phyloP scores from a whole-genome alignment of 2,888 invertebrate genomes.

The Drosophila anomalata region DNA sequence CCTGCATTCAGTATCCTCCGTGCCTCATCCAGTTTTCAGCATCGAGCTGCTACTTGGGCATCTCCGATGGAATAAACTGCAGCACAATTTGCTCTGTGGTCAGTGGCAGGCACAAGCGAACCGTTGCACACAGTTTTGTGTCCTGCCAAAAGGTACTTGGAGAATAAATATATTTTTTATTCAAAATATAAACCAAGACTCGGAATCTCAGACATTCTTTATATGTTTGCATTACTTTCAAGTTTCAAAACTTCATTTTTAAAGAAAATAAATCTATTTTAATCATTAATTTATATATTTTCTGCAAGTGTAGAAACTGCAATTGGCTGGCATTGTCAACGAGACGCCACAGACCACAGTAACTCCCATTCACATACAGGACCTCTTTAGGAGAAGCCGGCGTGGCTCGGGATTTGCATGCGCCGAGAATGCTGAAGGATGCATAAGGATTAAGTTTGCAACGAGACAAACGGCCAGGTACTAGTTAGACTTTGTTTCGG shows the following conservation, averaged over 20 bases:
- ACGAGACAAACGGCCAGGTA: conserved; percentile 13
- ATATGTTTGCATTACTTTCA: background rate
- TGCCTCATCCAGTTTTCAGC: background rate
- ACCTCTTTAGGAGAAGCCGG: conserved; percentile 3
- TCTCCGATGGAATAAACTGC: conserved; percentile 54
- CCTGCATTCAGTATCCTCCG: conserved; percentile 10
- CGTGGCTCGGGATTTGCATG: conserved; percentile 42
- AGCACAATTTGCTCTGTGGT: conserved; percentile 58
- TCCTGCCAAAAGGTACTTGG: background rate
- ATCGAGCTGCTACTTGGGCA: conserved; percentile 36
- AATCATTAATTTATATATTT: background rate
- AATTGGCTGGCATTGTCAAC: conserved; percentile 67
- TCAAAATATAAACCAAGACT: background rate
- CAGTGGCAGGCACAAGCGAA: conserved; percentile 36
- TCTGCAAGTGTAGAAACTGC: conserved; percentile 32
- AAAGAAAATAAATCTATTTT: background rate
- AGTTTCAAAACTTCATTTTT: background rate
- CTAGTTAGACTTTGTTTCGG: conserved; percentile 4
- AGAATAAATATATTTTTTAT: background rate
- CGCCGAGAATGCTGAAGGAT: conserved; percentile 6
- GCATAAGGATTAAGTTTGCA: conserved; percentile 20
- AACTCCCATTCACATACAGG: conserved; percentile 18
- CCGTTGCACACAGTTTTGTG: conserved; percentile 2
- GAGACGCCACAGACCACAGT: conserved; percentile 53
- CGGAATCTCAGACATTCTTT: background rate